These are phyloP conservation scores for Bradynema listronoti DNA, from an alignment of 1,140 invertebrate genomes.

Conservation along the genomic window DNA sequence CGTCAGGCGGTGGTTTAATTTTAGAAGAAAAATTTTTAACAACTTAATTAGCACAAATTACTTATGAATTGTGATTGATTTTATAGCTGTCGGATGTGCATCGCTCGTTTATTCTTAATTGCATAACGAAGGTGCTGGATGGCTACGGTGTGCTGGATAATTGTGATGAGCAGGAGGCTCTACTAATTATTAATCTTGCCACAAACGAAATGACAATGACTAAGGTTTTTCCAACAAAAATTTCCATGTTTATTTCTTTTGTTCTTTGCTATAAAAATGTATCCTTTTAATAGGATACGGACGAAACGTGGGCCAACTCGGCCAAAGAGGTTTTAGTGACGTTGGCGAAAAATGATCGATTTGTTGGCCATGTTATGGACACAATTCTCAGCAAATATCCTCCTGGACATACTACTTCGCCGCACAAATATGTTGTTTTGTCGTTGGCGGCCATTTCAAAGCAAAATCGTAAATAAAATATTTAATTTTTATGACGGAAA, in stretches of 20 bases:
- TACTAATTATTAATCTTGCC: constrained; percentile 55
- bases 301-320: constrained; percentile 50
- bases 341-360: constrained; percentile 40
- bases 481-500: background rate
- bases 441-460: constrained; percentile 49
- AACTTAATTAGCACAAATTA: too few relatives aligned
- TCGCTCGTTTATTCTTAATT: constrained; percentile 37
- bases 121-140: constrained; percentile 35
- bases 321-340: constrained; percentile 52
- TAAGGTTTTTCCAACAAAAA: constrained; percentile 14
- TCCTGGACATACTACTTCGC: constrained; percentile 42
- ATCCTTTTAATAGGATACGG: constrained; percentile 36
- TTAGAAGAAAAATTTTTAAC: too few relatives aligned
- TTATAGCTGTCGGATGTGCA: constrained; percentile 37
- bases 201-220: constrained; percentile 57
- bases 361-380: constrained; percentile 51
- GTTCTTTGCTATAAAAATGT: background rate
- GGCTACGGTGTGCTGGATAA: constrained; percentile 23
- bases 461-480: constrained; percentile 42
- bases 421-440: constrained; percentile 48
- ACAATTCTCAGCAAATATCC: constrained; percentile 52
- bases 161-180: constrained; percentile 50
- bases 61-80: too few relatives aligned
- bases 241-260: constrained; percentile 12
- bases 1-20: too few relatives aligned